These are phyloP conservation scores for Melitaea cinxia DNA, from an alignment of 1,140 invertebrate species.

Conservation along the genomic window DNA sequence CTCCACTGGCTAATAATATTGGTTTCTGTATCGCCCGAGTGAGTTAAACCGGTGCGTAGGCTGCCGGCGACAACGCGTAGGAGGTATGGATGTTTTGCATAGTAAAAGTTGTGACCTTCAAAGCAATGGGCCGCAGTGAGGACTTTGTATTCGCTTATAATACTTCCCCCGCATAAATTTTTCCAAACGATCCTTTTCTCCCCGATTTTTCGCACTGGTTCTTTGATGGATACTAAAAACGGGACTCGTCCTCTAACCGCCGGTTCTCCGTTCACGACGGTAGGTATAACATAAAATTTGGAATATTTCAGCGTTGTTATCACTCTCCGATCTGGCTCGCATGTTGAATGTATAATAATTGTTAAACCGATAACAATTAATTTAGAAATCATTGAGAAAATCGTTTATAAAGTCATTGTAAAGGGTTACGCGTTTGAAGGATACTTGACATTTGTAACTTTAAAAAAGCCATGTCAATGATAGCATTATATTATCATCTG, in stretches of 20 bases:
- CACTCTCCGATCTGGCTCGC: slow-evolving; percentile 42
- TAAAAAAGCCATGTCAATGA: no score
- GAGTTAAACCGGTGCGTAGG: slow-evolving; percentile 43
- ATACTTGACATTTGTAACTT: no score
- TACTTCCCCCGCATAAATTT: slow-evolving; percentile 61
- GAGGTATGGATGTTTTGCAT: slow-evolving; percentile 34
- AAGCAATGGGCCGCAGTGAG: slow-evolving; percentile 65
- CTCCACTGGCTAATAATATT: slow-evolving; percentile 51
- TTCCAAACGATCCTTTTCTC: slow-evolving; percentile 41
- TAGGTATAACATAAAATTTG: slow-evolving; percentile 44
- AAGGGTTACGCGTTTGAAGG: no score
- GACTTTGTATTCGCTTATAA: slow-evolving; percentile 47
- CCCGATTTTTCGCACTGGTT: slow-evolving; percentile 30
- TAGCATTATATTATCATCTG: no score
- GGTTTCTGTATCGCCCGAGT: slow-evolving; percentile 43
- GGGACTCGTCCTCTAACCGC: slow-evolving; percentile 43
- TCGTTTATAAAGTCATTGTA: no score
- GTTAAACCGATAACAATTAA: slow-evolving; percentile 29
- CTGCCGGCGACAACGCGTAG: slow-evolving; percentile 54
- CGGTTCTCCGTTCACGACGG: slow-evolving; percentile 45
- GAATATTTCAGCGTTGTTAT: slow-evolving; percentile 60
- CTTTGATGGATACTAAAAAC: slow-evolving; percentile 57
- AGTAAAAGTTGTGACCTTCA: slow-evolving; percentile 53
- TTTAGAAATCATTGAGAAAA: slow-evolving; percentile 34
- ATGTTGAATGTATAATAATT: slow-evolving; percentile 22